phyloP scores from a whole-genome alignment of 1,140 invertebrate genomes.

The Drosophila biarmipes region DNA sequence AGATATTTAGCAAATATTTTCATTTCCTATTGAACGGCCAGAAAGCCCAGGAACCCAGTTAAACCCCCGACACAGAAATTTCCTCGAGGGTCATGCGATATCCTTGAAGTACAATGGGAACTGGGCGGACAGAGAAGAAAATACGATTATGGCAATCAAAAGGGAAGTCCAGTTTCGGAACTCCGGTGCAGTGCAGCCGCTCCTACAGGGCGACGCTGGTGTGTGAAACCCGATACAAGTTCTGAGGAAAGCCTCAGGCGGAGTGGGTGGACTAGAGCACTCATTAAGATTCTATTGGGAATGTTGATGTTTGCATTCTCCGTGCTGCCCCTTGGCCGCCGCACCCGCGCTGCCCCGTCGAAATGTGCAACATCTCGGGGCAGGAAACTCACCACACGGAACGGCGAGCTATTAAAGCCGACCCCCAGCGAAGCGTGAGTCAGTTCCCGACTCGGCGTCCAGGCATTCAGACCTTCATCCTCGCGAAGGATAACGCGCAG shows the following conservation, averaged over 20 bases:
- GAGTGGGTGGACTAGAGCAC: conserved; percentile 18
- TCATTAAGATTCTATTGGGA: conserved; percentile 63
- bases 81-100: conserved; percentile 55
- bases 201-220: conserved; percentile 13
- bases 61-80: conserved; percentile 24
- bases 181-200: conserved; percentile 2
- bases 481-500: conserved; percentile 39
- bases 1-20: background rate
- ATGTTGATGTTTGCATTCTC: conserved; percentile 40
- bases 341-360: background rate
- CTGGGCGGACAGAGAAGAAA: conserved; percentile 19
- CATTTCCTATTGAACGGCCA: too few species aligned
- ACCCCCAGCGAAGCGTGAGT: conserved; percentile 31
- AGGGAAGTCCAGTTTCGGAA: conserved; percentile 17
- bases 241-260: conserved; percentile 40
- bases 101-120: conserved; percentile 57
- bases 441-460: conserved; percentile 63
- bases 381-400: conserved; percentile 62
- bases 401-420: conserved; percentile 63
- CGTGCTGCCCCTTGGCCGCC: conserved; percentile 29
- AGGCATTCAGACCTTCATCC: conserved; percentile 39
- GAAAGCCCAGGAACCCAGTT: background rate
- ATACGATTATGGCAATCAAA: conserved; percentile 32
- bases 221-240: conserved; percentile 61
- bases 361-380: conserved; percentile 15